A percentile compares a stretch with the other conserved stretches of the same genome.
Conservation (phyloP, 2,113 vertebrate species). For the Anhinga rufa region DNA sequence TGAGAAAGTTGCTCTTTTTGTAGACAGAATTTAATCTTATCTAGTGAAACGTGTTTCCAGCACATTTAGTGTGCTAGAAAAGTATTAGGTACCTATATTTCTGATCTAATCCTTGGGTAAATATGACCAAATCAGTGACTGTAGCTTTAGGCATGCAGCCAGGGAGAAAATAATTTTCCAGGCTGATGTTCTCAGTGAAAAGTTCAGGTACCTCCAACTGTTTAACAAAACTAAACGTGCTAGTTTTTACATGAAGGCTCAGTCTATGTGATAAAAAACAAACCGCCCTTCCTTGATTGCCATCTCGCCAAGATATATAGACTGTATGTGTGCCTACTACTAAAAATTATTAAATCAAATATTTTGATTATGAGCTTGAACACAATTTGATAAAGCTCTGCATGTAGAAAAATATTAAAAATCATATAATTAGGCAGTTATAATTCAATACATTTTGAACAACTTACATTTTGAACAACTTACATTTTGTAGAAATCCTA, state of each 20-base stretch:
- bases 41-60: neutral
- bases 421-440: neutral
- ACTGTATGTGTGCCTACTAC: neutral
- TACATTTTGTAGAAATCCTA: neutral
- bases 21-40: neutral
- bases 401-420: neutral
- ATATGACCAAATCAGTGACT: neutral
- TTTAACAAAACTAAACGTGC: neutral
- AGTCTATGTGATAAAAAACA: neutral
- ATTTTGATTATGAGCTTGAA: neutral
- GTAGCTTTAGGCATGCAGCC: neutral
- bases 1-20: neutral
- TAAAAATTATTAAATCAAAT: neutral
- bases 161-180: neutral
- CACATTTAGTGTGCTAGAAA: neutral
- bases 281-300: neutral
- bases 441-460: neutral
- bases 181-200: neutral
- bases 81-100: neutral
- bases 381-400: neutral
- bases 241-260: neutral
- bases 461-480: neutral
- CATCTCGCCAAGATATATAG: neutral
- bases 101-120: slow-evolving; percentile 8
- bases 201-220: neutral